Base-by-base conservation (phyloP, 2,888 invertebrate genomes). In the Leptarthrus brevirostris region DNA sequence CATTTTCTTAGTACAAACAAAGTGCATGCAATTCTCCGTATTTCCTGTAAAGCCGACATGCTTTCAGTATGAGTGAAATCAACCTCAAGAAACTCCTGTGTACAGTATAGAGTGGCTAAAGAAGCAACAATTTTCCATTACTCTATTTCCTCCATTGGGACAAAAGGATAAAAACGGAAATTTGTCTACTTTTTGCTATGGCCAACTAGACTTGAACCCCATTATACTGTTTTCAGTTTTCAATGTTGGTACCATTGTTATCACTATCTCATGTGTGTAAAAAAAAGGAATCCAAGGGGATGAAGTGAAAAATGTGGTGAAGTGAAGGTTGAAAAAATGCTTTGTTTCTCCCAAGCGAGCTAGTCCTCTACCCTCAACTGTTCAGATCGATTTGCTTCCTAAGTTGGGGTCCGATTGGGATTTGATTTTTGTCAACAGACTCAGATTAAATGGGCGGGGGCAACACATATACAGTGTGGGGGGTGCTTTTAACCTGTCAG, bases 141-240 rank as follows among this genome's bases (percentile, higher is more conserved):
- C 8, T 40, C 40, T 2, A 40, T 12, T 40, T 40, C n/a, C n/a
- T 40, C 12, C 40, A 30, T 40, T 12, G 12, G n/a, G 6, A 18
- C 16, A 18, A 18, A n/a, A 49, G 49, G 14, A 49, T 3, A 20
- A 49, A 49, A 20, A 12, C 49, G 18, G 49, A 20, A 49, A 49
- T 49, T 49, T 49, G 49, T 49, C 49, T 20, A 49, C 49, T 49
- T 49, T 14, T 49, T 18, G 5, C 16, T 16, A 20, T 49, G n/a
- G 8, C 49, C 5, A 49, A 49, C 44, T 18, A n/a, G 12, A 36
- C 71, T 18, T 40, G 72, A 72, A 72, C 72, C 44, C 72, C 22
- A 58, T 72, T 72, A 72, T 72, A 56, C 72, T 18, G 4, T 72
- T 58, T 72, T 56, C 47, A 72, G 40, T 26, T 56, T 72, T 72